Evolutionary conservation across 1,140 invertebrate species (phyloP).

Genomic region (Hirudo medicinalis): DNA sequence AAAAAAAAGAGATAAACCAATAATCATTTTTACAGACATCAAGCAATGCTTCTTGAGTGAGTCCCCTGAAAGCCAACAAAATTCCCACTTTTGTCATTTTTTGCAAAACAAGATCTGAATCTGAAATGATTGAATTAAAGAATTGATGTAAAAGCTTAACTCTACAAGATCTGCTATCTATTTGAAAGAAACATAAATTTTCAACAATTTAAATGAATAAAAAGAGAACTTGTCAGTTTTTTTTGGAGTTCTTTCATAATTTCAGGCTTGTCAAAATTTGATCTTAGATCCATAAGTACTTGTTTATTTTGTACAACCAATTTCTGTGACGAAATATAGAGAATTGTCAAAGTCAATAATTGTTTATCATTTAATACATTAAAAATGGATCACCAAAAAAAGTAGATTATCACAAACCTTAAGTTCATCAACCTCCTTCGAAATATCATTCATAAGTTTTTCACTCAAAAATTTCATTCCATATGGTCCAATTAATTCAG

Average conservation of each 20-base stretch:
- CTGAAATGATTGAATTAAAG: conserved; percentile 31
- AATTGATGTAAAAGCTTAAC: conserved; percentile 10
- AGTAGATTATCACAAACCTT: conserved; percentile 46
- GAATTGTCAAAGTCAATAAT: neutral
- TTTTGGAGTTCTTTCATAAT: conserved; percentile 96
- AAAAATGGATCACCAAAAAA: neutral
- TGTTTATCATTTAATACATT: conserved; percentile 4
- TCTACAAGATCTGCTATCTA: neutral
- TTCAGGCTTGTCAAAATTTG: conserved; percentile 91
- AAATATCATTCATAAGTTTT: conserved; percentile 92
- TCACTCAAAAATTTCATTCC: conserved; percentile 94
- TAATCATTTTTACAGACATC: conserved; percentile 51
- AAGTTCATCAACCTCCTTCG: conserved; percentile 89
- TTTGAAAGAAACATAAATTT: conserved; percentile 14
- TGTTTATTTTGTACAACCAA: conserved; percentile 83
- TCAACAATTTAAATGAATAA: conserved; percentile 10
- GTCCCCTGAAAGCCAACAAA: conserved; percentile 81
- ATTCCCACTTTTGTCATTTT: conserved; percentile 96
- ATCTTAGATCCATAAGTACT: conserved; percentile 69
- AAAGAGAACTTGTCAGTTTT: conserved; percentile 51
- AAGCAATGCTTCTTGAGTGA: conserved; percentile 79
- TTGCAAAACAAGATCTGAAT: conserved; percentile 83
- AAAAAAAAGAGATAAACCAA: too few relatives aligned
- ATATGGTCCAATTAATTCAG: conserved; percentile 95
- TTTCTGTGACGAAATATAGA: conserved; percentile 46